These are phyloP conservation scores for Siniperca scherzeri DNA, from an alignment of 2,797 vertebrate species.

Conservation along the genomic window DNA sequence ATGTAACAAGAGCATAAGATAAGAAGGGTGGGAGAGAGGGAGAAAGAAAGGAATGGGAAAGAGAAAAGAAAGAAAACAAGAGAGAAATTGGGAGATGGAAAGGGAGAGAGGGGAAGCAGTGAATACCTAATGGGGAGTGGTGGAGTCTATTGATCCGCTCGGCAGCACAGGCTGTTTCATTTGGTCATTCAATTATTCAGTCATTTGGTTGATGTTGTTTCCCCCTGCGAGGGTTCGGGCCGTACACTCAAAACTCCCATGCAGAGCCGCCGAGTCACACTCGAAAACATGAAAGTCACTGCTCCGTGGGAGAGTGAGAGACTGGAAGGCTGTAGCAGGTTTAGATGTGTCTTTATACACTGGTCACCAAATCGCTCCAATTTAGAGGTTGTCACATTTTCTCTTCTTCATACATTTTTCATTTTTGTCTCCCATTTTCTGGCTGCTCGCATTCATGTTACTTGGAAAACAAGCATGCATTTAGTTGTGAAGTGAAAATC, in stretches of 20 bases:
- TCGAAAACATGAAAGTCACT: slow-evolving; percentile 51
- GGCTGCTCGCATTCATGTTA: slow-evolving; percentile 27
- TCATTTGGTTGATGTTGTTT: slow-evolving; percentile 80
- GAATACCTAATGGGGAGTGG: slow-evolving; percentile 64
- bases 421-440: slow-evolving; percentile 59
- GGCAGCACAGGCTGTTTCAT: slow-evolving; percentile 73
- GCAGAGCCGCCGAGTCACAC: slow-evolving; percentile 29
- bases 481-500: slow-evolving; percentile 39
- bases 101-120: slow-evolving; percentile 31
- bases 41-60: slow-evolving; percentile 3
- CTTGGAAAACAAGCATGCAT: slow-evolving; percentile 17
- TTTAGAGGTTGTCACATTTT: slow-evolving; percentile 72
- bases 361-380: slow-evolving; percentile 58
- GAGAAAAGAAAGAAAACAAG: slow-evolving; percentile 16
- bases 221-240: slow-evolving; percentile 47
- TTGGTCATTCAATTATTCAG: slow-evolving; percentile 82
- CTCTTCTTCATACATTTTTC: slow-evolving; percentile 59
- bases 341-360: slow-evolving; percentile 57
- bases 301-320: slow-evolving; percentile 45
- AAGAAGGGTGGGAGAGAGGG: slow-evolving; percentile 6
- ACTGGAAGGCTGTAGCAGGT: slow-evolving; percentile 52
- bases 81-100: slow-evolving; percentile 47
- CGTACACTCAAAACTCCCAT: slow-evolving; percentile 51
- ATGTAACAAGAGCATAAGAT: background rate
- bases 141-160: slow-evolving; percentile 76